These are phyloP conservation scores for Macrochelys suwanniensis DNA, from an alignment of 2,797 vertebrate genomes.

Conservation along the genomic window DNA sequence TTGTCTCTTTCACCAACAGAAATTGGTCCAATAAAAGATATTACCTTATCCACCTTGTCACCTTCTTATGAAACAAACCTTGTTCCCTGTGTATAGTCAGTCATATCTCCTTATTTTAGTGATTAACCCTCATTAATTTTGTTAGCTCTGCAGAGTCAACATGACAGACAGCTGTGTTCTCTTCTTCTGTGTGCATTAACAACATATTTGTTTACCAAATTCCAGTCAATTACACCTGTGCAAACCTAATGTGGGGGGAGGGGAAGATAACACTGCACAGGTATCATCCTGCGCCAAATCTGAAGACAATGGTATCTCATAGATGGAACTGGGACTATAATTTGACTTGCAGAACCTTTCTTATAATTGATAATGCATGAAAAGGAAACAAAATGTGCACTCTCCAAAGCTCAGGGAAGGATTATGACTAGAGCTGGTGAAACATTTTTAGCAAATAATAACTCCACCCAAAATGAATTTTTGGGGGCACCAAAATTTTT, in stretches of 20 bases:
- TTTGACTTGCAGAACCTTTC: background rate
- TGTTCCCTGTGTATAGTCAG: background rate
- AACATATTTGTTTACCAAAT: background rate
- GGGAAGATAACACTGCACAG: background rate
- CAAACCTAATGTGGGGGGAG: background rate
- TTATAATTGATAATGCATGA: background rate
- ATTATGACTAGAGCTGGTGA: background rate
- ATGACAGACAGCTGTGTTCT: background rate
- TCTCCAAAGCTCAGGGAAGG: background rate
- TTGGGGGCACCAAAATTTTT: background rate
- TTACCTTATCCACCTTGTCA: background rate
- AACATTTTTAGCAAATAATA: background rate
- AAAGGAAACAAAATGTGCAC: background rate
- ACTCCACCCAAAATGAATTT: background rate
- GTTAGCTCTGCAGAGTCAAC: background rate
- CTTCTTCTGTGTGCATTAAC: background rate
- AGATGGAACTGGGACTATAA: background rate
- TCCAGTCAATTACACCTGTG: rapidly evolving
- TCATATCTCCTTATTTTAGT: rapidly evolving
- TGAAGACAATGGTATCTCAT: rapidly evolving
- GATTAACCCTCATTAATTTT: background rate
- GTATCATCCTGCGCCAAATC: background rate
- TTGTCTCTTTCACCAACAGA: background rate
- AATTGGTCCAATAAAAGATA: background rate
- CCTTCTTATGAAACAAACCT: background rate